These are phyloP conservation scores for Helobdella robusta DNA, from an alignment of 2,888 invertebrate genomes.

Conservation along the genomic window DNA sequence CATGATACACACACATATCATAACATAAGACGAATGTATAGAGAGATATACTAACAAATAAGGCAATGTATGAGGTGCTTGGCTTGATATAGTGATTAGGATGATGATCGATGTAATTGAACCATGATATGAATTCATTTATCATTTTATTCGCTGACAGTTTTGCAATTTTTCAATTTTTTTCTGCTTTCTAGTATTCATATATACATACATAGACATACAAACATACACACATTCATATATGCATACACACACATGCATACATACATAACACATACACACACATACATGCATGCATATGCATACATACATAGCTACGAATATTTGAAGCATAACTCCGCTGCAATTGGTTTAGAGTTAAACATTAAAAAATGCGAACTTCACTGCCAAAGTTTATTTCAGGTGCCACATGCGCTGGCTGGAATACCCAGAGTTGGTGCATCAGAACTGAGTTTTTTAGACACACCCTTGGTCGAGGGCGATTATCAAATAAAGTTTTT, in stretches of 20 bases:
- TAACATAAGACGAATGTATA: too few relatives aligned
- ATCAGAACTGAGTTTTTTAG: too few relatives aligned
- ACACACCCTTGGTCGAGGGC: too few relatives aligned
- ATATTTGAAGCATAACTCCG: too few relatives aligned
- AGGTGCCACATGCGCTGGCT: too few relatives aligned
- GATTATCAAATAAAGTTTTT: too few relatives aligned
- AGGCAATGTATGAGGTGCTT: not conserved
- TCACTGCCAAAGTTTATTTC: too few relatives aligned
- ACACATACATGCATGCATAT: not conserved
- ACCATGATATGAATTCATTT: conserved; percentile 17
- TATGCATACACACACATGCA: conserved; percentile 1
- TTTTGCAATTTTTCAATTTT: conserved; percentile 18
- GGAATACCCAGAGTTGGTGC: too few relatives aligned
- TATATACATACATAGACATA: conserved; percentile 1
- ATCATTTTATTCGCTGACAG: conserved; percentile 16
- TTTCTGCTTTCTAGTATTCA: not conserved
- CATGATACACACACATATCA: too few relatives aligned
- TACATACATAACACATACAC: conserved; percentile 2
- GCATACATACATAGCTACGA: too few relatives aligned
- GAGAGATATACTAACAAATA: not conserved
- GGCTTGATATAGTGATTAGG: conserved; percentile 13
- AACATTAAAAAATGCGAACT: too few relatives aligned
- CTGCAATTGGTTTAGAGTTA: too few relatives aligned
- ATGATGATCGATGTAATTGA: conserved; percentile 18
- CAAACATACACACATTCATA: not conserved